phyloP scores from a whole-genome alignment of 2,113 vertebrate genomes.

The Egretta garzetta region DNA sequence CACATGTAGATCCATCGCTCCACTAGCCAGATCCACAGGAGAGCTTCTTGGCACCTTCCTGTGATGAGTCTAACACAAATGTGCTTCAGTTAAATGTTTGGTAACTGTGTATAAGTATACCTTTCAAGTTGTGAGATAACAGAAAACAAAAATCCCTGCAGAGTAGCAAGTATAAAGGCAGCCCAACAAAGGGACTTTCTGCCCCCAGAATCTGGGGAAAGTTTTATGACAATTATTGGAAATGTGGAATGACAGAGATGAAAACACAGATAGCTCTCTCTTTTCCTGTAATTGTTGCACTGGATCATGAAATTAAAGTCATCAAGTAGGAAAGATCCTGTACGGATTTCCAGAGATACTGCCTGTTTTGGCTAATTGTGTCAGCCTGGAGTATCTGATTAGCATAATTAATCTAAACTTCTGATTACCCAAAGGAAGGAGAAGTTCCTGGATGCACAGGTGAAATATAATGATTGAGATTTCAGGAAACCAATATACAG shows the following conservation, averaged over 20 bases:
- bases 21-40: background rate
- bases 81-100: background rate
- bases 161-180: background rate
- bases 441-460: slow-evolving; percentile 48
- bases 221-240: background rate
- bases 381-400: slow-evolving; percentile 61
- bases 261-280: background rate
- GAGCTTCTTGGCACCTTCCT: background rate
- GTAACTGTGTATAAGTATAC: background rate
- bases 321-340: slow-evolving; percentile 48
- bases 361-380: slow-evolving; percentile 64
- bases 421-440: slow-evolving; percentile 66
- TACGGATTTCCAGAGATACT: slow-evolving; percentile 41
- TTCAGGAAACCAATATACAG: background rate
- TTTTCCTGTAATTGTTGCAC: slow-evolving; percentile 12
- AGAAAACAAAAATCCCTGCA: background rate
- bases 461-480: slow-evolving; percentile 6
- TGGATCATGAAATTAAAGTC: slow-evolving; percentile 61
- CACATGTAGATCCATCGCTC: accelerated
- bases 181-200: background rate
- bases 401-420: slow-evolving; percentile 72
- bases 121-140: background rate
- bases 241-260: background rate
- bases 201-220: background rate
- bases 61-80: background rate